A percentile compares a stretch with the other conserved stretches of the same genome.
Evolutionary conservation across 1,140 invertebrate species (phyloP).

Genomic region (Tachypleus tridentatus): DNA sequence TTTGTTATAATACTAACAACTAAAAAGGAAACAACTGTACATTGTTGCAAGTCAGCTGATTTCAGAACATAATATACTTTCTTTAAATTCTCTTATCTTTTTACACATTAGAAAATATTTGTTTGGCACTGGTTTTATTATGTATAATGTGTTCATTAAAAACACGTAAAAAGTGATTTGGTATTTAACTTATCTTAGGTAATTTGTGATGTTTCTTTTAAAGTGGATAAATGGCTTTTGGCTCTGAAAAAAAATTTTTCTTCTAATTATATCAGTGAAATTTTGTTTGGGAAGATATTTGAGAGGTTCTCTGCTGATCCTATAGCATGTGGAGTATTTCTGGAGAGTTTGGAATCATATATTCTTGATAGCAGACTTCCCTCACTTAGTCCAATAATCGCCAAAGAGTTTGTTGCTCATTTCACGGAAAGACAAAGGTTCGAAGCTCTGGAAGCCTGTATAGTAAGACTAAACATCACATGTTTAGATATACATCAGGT

Average conservation of each 20-base stretch:
- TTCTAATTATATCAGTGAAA: conserved; percentile 28
- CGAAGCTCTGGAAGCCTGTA: conserved; percentile 59
- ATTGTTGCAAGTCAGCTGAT: too few species aligned
- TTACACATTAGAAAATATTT: too few species aligned
- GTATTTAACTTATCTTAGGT: background rate
- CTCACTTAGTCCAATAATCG: conserved; percentile 41
- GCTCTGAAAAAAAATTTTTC: background rate
- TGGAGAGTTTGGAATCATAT: conserved; percentile 44
- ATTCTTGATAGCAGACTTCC: conserved; percentile 41
- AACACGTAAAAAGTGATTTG: too few species aligned
- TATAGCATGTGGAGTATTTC: conserved; percentile 33
- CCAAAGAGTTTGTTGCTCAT: conserved; percentile 44
- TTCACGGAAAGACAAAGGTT: conserved; percentile 38
- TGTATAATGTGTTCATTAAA: too few species aligned
- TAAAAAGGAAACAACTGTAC: too few species aligned
- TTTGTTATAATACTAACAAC: too few species aligned
- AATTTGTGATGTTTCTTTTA: conserved; percentile 13
- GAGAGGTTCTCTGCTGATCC: conserved; percentile 32
- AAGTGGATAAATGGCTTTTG: conserved; percentile 3
- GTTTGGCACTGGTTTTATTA: too few species aligned
- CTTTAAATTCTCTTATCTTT: too few species aligned
- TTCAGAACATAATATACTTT: too few species aligned
- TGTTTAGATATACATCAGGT: conserved; percentile 82
- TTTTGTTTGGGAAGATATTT: conserved; percentile 39
- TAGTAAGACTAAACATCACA: conserved; percentile 66